Conservation (phyloP, 2,113 vertebrate species). For the Pomatorhinus ruficollis region DNA sequence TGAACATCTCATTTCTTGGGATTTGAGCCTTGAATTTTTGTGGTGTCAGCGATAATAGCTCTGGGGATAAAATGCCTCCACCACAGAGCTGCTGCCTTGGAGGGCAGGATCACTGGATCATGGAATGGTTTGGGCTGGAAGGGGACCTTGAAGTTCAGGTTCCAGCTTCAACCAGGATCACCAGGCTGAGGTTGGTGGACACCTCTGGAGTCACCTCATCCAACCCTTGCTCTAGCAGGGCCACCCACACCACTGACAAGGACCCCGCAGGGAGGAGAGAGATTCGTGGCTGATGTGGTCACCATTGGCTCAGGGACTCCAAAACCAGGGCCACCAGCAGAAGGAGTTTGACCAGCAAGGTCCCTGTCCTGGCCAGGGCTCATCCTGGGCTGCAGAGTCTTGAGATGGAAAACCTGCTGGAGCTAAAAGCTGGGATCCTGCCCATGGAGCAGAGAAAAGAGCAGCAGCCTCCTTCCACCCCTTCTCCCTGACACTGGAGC, state of each 20-base stretch:
- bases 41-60: neutral
- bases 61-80: neutral
- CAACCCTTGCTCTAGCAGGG: neutral
- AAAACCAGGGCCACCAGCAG: neutral
- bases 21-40: neutral
- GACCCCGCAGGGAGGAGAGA: neutral
- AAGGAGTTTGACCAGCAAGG: neutral
- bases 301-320: neutral
- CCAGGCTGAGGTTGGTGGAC: neutral
- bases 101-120: neutral
- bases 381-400: neutral
- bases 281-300: neutral
- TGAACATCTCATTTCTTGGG: neutral
- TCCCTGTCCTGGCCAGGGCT: neutral
- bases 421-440: neutral
- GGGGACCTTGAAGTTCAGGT: neutral
- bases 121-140: neutral
- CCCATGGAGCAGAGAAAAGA: neutral
- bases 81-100: neutral
- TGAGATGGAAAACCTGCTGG: neutral
- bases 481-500: neutral
- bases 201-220: neutral
- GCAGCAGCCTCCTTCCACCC: neutral
- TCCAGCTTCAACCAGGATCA: neutral
- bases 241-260: neutral